Evolutionary conservation across 2,113 vertebrate species (phyloP).

Genomic region (Felis chaus): DNA sequence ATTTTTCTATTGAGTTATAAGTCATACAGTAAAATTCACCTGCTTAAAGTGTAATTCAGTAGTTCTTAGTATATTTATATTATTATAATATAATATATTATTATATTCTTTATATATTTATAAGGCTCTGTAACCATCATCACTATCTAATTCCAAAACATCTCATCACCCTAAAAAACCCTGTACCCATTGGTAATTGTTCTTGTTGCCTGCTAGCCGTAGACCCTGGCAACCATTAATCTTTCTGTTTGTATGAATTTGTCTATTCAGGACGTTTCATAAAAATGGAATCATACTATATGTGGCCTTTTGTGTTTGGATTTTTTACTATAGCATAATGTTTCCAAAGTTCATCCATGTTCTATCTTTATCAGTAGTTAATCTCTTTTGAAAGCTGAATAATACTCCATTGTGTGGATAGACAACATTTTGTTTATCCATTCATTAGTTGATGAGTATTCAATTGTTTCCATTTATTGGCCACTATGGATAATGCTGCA

Average conservation of each 20-base stretch:
- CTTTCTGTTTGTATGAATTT: not conserved
- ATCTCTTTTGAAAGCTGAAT: conserved; percentile 9
- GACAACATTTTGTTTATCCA: not conserved
- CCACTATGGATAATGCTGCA: not conserved
- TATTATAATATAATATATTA: too few relatives aligned
- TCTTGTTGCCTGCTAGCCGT: not conserved
- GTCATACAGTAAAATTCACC: not conserved
- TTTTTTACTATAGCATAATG: not conserved
- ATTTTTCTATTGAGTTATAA: not conserved
- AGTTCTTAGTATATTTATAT: conserved; percentile 25
- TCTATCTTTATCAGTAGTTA: not conserved
- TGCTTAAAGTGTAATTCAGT: not conserved
- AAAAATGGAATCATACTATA: not conserved
- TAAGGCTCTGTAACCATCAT: not conserved
- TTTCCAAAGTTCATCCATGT: not conserved
- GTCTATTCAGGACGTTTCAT: not conserved
- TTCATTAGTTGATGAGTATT: not conserved
- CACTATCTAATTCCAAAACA: not conserved
- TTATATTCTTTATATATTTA: too few relatives aligned
- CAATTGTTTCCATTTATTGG: not conserved
- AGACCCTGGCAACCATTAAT: not conserved
- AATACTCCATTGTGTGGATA: not conserved
- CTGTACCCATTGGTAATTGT: not conserved
- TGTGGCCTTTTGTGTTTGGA: not conserved
- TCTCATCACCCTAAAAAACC: not conserved